A percentile compares a stretch with the other conserved stretches of the same genome.
phyloP scores from a whole-genome alignment of 2,888 invertebrate genomes.

The Cybosia mesomella region DNA sequence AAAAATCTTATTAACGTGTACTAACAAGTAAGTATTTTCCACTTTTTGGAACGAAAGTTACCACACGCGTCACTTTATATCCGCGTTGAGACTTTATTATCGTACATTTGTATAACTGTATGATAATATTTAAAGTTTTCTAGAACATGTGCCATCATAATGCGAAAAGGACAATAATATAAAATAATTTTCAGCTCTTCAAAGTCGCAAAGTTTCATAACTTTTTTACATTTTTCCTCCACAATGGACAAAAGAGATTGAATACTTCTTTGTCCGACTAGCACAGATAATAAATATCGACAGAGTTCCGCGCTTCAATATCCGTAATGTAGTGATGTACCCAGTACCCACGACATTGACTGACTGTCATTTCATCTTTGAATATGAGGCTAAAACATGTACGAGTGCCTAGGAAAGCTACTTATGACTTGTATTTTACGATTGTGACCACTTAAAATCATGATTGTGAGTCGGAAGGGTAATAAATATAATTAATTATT shows the following conservation, averaged over 20 bases:
- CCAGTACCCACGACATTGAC: slow-evolving; percentile 65
- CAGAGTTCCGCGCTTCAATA: slow-evolving; percentile 56
- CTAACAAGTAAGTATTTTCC: not conserved
- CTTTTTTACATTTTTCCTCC: slow-evolving; percentile 34
- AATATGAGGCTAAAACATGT: slow-evolving; percentile 76
- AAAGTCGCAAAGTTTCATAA: slow-evolving; percentile 34
- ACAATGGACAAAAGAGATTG: slow-evolving; percentile 32
- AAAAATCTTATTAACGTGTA: too few relatives aligned
- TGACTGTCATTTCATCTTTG: slow-evolving; percentile 68
- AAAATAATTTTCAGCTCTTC: slow-evolving; percentile 40
- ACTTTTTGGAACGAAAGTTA: not conserved
- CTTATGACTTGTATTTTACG: slow-evolving; percentile 82
- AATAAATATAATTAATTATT: slow-evolving; percentile 73
- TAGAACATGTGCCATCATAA: slow-evolving; percentile 26
- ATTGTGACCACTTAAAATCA: slow-evolving; percentile 81
- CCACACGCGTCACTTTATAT: slow-evolving; percentile 6
- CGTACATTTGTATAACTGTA: slow-evolving; percentile 11
- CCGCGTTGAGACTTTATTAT: slow-evolving; percentile 14
- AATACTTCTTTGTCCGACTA: slow-evolving; percentile 48
- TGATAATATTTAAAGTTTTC: slow-evolving; percentile 20
- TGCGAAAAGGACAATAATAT: slow-evolving; percentile 53
- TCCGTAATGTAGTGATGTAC: slow-evolving; percentile 65
- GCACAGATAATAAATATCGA: slow-evolving; percentile 47
- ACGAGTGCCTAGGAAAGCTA: slow-evolving; percentile 85
- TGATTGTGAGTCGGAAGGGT: slow-evolving; percentile 85